Conservation (phyloP, 2,888 invertebrate species). For the Serripes groenlandicus region DNA sequence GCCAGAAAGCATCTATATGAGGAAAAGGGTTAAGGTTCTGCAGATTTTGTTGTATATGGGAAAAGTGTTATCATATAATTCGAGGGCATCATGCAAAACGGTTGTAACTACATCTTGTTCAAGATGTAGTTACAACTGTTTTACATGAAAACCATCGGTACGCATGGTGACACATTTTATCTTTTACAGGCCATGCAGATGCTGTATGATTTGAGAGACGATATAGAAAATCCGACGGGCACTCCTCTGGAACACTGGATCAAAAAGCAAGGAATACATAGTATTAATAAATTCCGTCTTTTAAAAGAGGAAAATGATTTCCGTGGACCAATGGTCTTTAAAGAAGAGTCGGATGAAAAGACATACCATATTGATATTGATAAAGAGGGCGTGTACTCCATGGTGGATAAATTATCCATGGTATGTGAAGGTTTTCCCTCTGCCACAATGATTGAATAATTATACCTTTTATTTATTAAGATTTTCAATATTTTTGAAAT, state of each 20-base stretch:
- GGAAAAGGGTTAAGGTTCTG: no score
- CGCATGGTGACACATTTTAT: no score
- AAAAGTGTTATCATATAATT: no score
- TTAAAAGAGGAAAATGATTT: slow-evolving; percentile 86
- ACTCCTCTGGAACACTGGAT: slow-evolving; percentile 97
- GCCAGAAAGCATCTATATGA: no score
- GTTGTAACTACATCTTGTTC: no score
- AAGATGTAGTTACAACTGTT: no score
- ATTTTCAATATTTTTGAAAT: no score
- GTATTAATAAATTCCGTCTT: slow-evolving; percentile 93
- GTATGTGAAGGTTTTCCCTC: slow-evolving; percentile 87
- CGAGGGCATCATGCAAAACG: no score
- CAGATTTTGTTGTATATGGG: no score
- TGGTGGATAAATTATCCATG: slow-evolving; percentile 97
- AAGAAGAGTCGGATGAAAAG: slow-evolving; percentile 93
- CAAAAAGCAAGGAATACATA: slow-evolving; percentile 93
- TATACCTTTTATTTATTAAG: no score
- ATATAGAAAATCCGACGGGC: slow-evolving; percentile 91
- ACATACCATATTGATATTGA: slow-evolving; percentile 98
- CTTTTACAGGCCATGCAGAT: slow-evolving; percentile 94
- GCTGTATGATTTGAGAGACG: slow-evolving; percentile 93
- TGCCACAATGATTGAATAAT: background rate
- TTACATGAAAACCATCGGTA: no score
- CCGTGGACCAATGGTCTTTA: slow-evolving; percentile 92
- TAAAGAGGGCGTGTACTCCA: slow-evolving; percentile 94